Evolutionary conservation across 2,797 vertebrate genomes (phyloP), one percentile per base, ranked within the genome.

Genomic region (Cirrhinus mrigala): DNA sequence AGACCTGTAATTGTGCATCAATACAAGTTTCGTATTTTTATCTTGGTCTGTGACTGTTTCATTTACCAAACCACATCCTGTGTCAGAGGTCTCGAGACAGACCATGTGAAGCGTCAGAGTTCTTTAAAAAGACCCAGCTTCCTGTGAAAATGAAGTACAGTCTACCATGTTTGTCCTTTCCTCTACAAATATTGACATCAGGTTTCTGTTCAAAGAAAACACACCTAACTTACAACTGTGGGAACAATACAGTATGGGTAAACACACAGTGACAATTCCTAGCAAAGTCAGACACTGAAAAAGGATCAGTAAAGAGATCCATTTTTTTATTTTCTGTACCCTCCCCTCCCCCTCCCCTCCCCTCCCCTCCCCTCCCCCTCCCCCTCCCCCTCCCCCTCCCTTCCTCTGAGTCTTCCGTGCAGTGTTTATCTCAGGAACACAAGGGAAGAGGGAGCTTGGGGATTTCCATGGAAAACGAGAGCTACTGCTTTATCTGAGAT

Each of bases 161-260:
- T 56, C 16, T 40, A 22, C 22, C 20, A 54, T n/a, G 33, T 54
- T 52, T 68, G 82, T 83, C 82, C 82, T 83, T 83, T 83, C 29
- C 60, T 77, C 73, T 77, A 77, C 82, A 68, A 77, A 83, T 83
- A 83, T 83, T 83, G 82, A 69, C 79, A 70, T 24, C 9, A 20
- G 24, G 44, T 64, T 9, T 64, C 24, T 79, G 56, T 79, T 64
- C 77, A 79, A 79, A 64, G 77, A 79, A 76, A 48, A n/a, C 58
- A 48, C 58, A 20, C 40, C 54, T 82, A 16, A 20, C 40, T 37
- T 82, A 2, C 0, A n/a, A 9, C 24, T 3, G 18, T 27, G 68
- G 18, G 16, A 44, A 15, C 3, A 22, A 73, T 46, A 15, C 22
- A 16, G 68, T n/a, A 22, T 4, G 22, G n/a, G 60, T 37, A n/a